These are phyloP conservation scores for Anas platyrhynchos DNA, from an alignment of 2,113 vertebrate genomes.

Conservation along the genomic window DNA sequence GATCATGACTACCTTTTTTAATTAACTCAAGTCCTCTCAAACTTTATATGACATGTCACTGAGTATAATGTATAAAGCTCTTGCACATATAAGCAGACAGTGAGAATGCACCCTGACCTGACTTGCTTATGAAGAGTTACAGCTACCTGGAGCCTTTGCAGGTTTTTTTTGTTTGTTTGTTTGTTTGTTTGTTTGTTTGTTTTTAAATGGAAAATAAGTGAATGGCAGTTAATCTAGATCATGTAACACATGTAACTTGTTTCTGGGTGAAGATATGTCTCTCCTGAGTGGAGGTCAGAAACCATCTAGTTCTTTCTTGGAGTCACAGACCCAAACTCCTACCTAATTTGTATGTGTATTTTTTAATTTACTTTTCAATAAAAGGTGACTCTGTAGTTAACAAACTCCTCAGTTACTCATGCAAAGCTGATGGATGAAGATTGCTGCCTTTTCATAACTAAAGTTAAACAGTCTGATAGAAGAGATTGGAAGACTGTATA, in stretches of 20 bases:
- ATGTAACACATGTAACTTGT: not conserved
- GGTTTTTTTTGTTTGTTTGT: not conserved
- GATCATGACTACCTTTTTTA: not conserved
- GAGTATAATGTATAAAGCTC: not conserved
- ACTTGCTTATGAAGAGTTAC: not conserved
- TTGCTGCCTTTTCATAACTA: not conserved
- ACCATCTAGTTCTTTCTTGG: not conserved
- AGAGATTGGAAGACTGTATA: not conserved
- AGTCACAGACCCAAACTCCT: not conserved
- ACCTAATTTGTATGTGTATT: not conserved
- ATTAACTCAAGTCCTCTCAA: slow-evolving; percentile 54
- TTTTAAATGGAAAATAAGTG: not conserved
- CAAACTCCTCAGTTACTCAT: not conserved
- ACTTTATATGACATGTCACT: not conserved
- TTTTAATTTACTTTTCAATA: not conserved
- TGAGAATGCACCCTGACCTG: not conserved
- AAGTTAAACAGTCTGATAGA: not conserved
- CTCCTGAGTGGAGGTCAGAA: not conserved
- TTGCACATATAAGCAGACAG: not conserved
- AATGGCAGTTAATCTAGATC: not conserved
- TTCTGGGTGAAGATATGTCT: not conserved
- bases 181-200: too few relatives aligned
- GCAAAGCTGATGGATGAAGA: not conserved
- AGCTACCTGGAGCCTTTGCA: not conserved
- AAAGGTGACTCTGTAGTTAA: not conserved